These are phyloP conservation scores for Drosophila monieri DNA, from an alignment of 2,888 invertebrate genomes.

Conservation along the genomic window DNA sequence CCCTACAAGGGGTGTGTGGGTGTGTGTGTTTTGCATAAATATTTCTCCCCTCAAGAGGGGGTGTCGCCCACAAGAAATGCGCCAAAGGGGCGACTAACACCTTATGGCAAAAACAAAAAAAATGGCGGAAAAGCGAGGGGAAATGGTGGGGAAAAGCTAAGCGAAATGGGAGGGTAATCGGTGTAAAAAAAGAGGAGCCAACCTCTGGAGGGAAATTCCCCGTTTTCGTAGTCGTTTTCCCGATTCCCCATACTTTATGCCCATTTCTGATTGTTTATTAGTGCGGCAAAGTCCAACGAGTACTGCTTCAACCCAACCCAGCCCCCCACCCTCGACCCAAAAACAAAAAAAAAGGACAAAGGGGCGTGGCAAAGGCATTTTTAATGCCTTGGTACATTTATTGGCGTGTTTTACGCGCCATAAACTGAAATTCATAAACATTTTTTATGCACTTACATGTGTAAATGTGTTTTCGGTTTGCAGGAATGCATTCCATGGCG, in stretches of 20 bases:
- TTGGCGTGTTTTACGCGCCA: slow-evolving; percentile 81
- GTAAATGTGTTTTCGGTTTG: slow-evolving; percentile 64
- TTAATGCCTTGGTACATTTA: slow-evolving; percentile 76
- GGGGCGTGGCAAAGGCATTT: slow-evolving; percentile 49
- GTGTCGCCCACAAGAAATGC: slow-evolving; percentile 29
- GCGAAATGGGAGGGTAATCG: too few relatives aligned
- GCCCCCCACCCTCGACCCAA: slow-evolving; percentile 19
- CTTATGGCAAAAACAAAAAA: slow-evolving; percentile 35
- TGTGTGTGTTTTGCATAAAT: slow-evolving; percentile 59
- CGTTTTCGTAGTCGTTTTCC: slow-evolving; percentile 33
- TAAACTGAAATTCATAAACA: slow-evolving; percentile 79
- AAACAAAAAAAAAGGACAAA: neutral
- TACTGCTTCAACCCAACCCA: too few relatives aligned
- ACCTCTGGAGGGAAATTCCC: slow-evolving; percentile 11
- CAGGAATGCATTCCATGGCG: slow-evolving; percentile 38
- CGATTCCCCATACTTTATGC: slow-evolving; percentile 72
- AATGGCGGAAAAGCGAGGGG: neutral
- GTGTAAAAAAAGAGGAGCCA: neutral
- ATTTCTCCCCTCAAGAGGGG: slow-evolving; percentile 52
- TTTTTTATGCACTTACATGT: slow-evolving; percentile 80
- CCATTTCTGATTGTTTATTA: slow-evolving; percentile 78
- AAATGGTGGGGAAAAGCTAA: too few relatives aligned
- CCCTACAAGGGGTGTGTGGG: slow-evolving; percentile 8
- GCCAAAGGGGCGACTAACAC: slow-evolving; percentile 61
- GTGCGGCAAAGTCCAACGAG: slow-evolving; percentile 71